Percentiles rank a stretch among this genome's conserved stretches.
phyloP scores from a whole-genome alignment of 2,113 vertebrate species.

The Melanerpes formicivorus region DNA sequence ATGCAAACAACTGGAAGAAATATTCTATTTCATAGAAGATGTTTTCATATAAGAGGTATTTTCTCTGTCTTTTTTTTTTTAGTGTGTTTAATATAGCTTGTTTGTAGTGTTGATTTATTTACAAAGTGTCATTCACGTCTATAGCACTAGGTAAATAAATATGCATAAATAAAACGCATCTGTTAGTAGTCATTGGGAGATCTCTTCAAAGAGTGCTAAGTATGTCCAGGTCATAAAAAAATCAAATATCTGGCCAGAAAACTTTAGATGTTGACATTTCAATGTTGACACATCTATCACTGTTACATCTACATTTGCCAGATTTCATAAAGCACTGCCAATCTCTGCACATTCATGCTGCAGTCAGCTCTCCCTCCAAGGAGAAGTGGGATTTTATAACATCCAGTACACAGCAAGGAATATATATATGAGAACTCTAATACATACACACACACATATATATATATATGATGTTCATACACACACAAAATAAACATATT shows the following conservation, averaged over 20 bases:
- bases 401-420: background rate
- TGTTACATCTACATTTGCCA: constrained; percentile 35
- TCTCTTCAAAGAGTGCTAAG: background rate
- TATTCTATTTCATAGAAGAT: background rate
- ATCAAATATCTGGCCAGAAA: constrained; percentile 4
- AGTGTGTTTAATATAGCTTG: background rate
- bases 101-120: background rate
- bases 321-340: constrained; percentile 36
- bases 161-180: background rate
- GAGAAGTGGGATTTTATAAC: constrained; percentile 7
- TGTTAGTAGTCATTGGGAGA: background rate
- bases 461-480: background rate
- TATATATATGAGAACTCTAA: background rate
- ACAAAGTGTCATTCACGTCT: background rate
- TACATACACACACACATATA: background rate
- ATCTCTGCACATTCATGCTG: background rate
- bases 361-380: background rate
- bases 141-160: background rate
- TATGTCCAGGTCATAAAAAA: background rate
- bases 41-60: background rate
- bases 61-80: background rate
- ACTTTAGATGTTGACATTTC: constrained; percentile 27
- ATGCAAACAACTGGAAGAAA: background rate
- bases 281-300: background rate
- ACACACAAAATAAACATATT: background rate